Conservation (phyloP, 2,113 vertebrate genomes). For the Meriones unguiculatus region DNA sequence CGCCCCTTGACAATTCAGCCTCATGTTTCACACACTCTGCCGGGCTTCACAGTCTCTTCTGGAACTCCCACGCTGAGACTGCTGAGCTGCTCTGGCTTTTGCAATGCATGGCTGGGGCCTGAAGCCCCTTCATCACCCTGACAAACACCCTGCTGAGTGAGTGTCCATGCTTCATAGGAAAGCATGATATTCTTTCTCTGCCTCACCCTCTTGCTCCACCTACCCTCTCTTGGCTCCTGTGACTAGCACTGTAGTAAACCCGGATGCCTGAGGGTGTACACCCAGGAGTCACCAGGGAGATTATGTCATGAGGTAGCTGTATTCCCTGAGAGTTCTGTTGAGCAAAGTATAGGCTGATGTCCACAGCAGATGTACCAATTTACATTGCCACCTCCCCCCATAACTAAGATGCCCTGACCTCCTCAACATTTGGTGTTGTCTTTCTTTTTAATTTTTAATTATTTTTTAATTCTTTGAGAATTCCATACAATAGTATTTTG, state of each 20-base stretch:
- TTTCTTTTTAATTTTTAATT: too few species aligned
- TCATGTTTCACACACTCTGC: background rate
- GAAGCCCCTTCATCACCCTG: background rate
- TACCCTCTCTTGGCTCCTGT: background rate
- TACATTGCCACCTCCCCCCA: too few species aligned
- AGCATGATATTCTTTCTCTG: background rate
- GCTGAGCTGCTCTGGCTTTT: background rate
- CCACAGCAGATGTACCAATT: too few species aligned
- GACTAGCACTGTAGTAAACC: background rate
- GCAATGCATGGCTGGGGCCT: rapidly evolving
- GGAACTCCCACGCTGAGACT: rapidly evolving
- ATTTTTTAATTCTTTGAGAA: too few species aligned
- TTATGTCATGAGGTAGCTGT: background rate
- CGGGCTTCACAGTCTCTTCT: background rate
- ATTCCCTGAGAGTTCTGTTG: background rate
- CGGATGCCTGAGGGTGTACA: background rate
- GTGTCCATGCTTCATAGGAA: background rate
- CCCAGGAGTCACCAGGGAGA: background rate
- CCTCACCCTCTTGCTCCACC: background rate
- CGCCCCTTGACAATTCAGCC: background rate
- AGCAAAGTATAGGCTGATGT: background rate
- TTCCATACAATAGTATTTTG: too few species aligned
- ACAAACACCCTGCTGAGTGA: background rate
- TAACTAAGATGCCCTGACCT: rapidly evolving
- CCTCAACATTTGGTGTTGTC: background rate